Base-by-base conservation (phyloP, 2,797 vertebrate genomes). In the Eulemur albifrons region DNA sequence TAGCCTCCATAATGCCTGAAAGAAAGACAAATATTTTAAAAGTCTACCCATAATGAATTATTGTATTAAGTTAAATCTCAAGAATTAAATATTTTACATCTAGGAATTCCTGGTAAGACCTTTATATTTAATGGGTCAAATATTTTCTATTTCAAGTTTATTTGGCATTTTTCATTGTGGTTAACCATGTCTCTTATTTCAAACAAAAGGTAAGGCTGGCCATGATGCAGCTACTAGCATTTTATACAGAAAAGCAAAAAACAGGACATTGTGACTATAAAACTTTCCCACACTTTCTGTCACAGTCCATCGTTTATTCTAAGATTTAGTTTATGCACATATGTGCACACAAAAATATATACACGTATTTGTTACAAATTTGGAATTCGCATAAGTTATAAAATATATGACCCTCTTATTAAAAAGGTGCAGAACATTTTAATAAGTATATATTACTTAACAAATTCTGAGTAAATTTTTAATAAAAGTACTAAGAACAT, bases 111-210 rank as follows among this genome's bases (percentile, higher is more conserved):
- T 89, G 45, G 38, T 65, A 88, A 92, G 54, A 79, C 83, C 40
- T 79, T 80, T 91, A 84, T 81, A 76, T 43, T 94, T 81, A 94
- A 89, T 50, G 45, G 38, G 45, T 45, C 10, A 40, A 79, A 92
- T 0, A 70, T 10, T 48, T 94, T 15, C 73, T 70, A 85, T 91
- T 80, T 63, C 38, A 88, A 59, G 84, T 89, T 40, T 88, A 90
- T 45, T 82, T 86, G 52, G 61, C 40, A 77, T 73, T 87, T 95
- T 90, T 63, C 89, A 38, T 82, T 76, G 84, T 27, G 14, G 59
- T 85, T 92, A 94, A 92, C 72, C 54, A 80, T 18, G 59, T 45
- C 73, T 67, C 59, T 63, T 23, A 94, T 81, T 86, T 96, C 50
- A 81, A 93, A 86, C 13, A 54, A 80, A 32, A 93, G 50, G 43